These are phyloP conservation scores for Leptothorax acervorum DNA, from an alignment of 2,888 invertebrate species.

Conservation along the genomic window DNA sequence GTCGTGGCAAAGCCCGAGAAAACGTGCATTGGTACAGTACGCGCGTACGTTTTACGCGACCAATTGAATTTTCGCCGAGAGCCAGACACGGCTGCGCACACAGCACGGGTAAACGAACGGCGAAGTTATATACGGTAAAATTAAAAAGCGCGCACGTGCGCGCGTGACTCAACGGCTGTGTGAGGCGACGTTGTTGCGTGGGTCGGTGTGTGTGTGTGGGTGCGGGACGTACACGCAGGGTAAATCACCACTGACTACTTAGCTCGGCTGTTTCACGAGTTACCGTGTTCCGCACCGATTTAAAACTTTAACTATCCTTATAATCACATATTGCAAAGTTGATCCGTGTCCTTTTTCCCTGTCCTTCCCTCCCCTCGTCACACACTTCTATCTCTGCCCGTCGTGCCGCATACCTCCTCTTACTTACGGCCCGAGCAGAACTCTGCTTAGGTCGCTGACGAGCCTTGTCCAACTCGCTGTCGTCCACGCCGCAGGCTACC, in stretches of 20 bases:
- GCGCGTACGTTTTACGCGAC: conserved; percentile 53
- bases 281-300: conserved; percentile 79
- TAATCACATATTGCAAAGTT: conserved; percentile 83
- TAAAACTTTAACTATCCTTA: conserved; percentile 82
- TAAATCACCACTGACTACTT: conserved; percentile 50
- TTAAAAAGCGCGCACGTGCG: conserved; percentile 54
- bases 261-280: conserved; percentile 59
- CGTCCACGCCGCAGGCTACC: conserved; percentile 73
- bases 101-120: conserved; percentile 54
- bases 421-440: conserved; percentile 47
- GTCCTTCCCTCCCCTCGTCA: neutral
- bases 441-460: conserved; percentile 68
- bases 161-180: conserved; percentile 41
- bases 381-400: neutral
- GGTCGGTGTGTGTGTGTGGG: neutral
- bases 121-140: conserved; percentile 55
- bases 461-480: conserved; percentile 71
- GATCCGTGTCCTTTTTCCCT: conserved; percentile 64
- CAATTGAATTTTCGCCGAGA: conserved; percentile 56
- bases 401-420: conserved; percentile 20
- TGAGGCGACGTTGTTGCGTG: conserved; percentile 21
- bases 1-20: conserved; percentile 36
- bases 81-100: conserved; percentile 55
- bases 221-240: conserved; percentile 8
- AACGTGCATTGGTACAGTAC: conserved; percentile 41